Base-by-base conservation (phyloP, 2,797 vertebrate genomes). In the Acanthis flammea region DNA sequence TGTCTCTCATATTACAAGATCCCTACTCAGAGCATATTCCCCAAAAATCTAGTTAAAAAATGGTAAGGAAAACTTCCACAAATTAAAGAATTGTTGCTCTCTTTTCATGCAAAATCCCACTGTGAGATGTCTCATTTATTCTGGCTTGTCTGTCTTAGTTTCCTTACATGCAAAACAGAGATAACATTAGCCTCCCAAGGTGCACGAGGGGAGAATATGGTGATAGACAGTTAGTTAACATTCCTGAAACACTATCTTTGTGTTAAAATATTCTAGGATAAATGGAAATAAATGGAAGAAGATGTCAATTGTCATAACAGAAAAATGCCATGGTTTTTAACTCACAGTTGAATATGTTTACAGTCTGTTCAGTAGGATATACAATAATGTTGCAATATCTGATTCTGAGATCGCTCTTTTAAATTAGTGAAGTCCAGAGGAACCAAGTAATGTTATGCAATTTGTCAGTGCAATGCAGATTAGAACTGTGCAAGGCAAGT, bases 91-190 rank as follows among this genome's bases (percentile, higher is more conserved):
- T 35, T 66, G 10, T 12, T 90, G 25, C 41, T 78, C 9, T 79
- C 41, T 77, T 91, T 80, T 70, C 1, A 8, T 24, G 24, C 18
- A 85, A 82, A 94, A 72, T 81, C 66, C 73, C 88, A 27, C 53
- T 76, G 80, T 63, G 76, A 88, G 67, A 70, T 90, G 42, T 80
- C 65, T 91, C 87, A 88, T 92, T 91, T 94, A 83, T 86, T 78
- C 54, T 68, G 30, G 31, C 51, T 90, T 90, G 76, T 72, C 87
- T 83, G 16, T 78, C 39, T 90, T 66, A 66, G 62, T 88, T 96
- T 91, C 33, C 47, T 91, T 86, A 84, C 73, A 62, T 35, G 51
- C 42, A 88, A 84, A 90, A 85, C 48, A 89, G 50, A 87, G 71
- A 85, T 80, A 91, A 85, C 60, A 42, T 19, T 55, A 63, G 15